These are phyloP conservation scores for Gymnodraco acuticeps DNA, from an alignment of 2,797 vertebrate species.

Conservation along the genomic window DNA sequence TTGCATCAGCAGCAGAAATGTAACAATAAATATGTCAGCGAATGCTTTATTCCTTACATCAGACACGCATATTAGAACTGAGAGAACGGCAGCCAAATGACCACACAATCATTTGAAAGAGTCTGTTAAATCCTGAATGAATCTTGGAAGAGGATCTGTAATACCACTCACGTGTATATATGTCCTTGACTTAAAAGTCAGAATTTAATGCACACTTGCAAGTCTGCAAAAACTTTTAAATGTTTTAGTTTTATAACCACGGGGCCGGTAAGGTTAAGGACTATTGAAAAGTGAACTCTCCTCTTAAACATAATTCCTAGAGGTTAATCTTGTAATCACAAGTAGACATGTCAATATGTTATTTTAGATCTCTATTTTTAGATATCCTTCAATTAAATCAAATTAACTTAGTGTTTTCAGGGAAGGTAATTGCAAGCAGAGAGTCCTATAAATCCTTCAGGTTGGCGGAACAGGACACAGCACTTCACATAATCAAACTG, in stretches of 20 bases:
- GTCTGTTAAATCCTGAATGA: background rate
- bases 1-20: conserved; percentile 30
- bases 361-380: background rate
- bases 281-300: background rate
- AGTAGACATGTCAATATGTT: background rate
- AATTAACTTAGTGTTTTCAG: conserved; percentile 9
- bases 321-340: background rate
- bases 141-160: conserved; percentile 18
- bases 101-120: conserved; percentile 9
- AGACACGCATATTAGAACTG: conserved; percentile 11
- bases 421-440: conserved; percentile 5
- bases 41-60: conserved; percentile 8
- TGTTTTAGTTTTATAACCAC: background rate
- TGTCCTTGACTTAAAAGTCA: conserved; percentile 6
- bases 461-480: conserved; percentile 23
- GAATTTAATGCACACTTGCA: background rate
- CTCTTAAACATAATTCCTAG: background rate
- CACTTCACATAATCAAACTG: conserved; percentile 47
- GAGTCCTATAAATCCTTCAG: conserved; percentile 5
- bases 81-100: conserved; percentile 20
- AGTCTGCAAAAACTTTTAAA: conserved; percentile 10
- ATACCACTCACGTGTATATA: conserved; percentile 16
- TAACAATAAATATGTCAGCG: conserved; percentile 26
- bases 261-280: background rate
- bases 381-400: background rate